A percentile compares a stretch with the other conserved stretches of the same genome.
Conservation (phyloP, 1,140 invertebrate genomes). For the Lutraria rhynchaena region DNA sequence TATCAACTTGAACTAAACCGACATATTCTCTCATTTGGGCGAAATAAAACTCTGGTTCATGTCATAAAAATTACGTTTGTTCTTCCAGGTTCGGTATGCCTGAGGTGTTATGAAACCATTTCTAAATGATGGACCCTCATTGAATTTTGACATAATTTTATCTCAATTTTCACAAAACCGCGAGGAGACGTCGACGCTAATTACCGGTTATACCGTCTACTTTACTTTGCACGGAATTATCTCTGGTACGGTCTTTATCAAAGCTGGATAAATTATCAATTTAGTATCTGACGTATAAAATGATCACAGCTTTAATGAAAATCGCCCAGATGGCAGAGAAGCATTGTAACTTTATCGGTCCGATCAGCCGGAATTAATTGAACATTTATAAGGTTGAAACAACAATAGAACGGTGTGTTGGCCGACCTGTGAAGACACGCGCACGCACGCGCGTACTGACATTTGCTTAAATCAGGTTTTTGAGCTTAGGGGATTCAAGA, state of each 20-base stretch:
- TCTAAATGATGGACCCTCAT: constrained; percentile 53
- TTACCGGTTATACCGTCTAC: constrained; percentile 38
- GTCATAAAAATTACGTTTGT: constrained; percentile 15
- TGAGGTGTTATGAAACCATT: constrained; percentile 24
- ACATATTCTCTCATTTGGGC: background rate
- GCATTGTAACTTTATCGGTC: constrained; percentile 56
- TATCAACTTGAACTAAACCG: background rate
- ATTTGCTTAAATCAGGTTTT: constrained; percentile 13
- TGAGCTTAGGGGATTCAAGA: constrained; percentile 32
- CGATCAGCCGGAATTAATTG: constrained; percentile 60
- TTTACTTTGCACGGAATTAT: constrained; percentile 12
- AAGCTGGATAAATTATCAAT: constrained; percentile 61
- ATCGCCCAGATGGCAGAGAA: constrained; percentile 52
- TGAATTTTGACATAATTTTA: constrained; percentile 59
- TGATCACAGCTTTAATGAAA: constrained; percentile 53
- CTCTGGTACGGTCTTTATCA: constrained; percentile 44
- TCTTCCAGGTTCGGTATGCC: background rate
- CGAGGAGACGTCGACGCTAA: constrained; percentile 43
- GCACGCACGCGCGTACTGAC: constrained; percentile 38
- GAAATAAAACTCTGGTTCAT: background rate
- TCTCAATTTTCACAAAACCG: constrained; percentile 50
- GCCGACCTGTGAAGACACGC: constrained; percentile 55
- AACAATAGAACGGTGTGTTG: constrained; percentile 38
- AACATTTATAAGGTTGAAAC: constrained; percentile 60
- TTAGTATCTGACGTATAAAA: constrained; percentile 48